Conservation (phyloP, 1,140 invertebrate genomes). For the Zaprionus nigranus region DNA sequence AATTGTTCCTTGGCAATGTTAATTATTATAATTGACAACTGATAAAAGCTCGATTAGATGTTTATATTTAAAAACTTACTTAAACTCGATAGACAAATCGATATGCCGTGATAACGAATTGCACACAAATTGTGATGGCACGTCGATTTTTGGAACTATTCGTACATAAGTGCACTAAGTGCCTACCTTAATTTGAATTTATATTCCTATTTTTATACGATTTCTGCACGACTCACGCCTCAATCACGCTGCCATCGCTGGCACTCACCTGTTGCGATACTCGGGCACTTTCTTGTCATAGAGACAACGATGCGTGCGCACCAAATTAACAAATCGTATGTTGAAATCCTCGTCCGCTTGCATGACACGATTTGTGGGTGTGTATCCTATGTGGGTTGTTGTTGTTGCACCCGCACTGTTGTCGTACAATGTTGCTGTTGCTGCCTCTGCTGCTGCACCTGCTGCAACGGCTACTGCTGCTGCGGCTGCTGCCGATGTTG, state of each 20-base stretch:
- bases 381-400: constrained; percentile 51
- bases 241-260: constrained; percentile 17
- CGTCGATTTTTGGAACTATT: too few species aligned
- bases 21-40: too few species aligned
- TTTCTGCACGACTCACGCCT: background rate
- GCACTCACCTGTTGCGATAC: constrained; percentile 79
- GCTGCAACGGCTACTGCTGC: constrained; percentile 20
- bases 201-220: too few species aligned
- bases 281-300: constrained; percentile 83
- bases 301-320: constrained; percentile 77
- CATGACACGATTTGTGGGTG: constrained; percentile 74
- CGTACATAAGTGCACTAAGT: too few species aligned
- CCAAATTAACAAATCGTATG: constrained; percentile 83
- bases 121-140: too few species aligned
- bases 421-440: constrained; percentile 30
- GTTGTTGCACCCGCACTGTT: constrained; percentile 50
- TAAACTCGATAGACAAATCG: too few species aligned
- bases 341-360: constrained; percentile 84
- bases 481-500: constrained; percentile 25
- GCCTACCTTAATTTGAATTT: too few species aligned
- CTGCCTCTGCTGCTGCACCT: constrained; percentile 22
- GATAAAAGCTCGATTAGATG: too few species aligned
- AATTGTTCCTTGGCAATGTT: too few species aligned
- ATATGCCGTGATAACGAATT: too few species aligned
- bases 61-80: too few species aligned